Evolutionary conservation across 2,888 invertebrate species (phyloP).

Genomic region (Alsophila aescularia): DNA sequence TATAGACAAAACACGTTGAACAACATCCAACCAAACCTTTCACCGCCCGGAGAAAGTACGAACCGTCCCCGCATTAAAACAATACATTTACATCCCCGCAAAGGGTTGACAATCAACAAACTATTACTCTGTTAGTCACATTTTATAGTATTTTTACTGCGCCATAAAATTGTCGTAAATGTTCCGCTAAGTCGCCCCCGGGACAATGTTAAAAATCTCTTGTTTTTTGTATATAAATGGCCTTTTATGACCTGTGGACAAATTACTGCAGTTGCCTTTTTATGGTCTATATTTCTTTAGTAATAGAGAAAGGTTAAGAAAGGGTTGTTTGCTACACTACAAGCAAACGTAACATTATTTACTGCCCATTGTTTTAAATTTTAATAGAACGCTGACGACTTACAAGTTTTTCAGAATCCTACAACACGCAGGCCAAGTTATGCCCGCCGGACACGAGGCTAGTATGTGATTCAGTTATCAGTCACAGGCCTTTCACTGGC

Average conservation of each 20-base stretch:
- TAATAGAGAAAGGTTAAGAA: background rate
- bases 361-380: too few species aligned
- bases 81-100: conserved; percentile 19
- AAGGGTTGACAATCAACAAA: conserved; percentile 34
- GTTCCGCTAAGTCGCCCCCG: conserved; percentile 27
- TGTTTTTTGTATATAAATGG: conserved; percentile 19
- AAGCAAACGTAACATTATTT: too few species aligned
- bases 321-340: conserved; percentile 6
- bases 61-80: conserved; percentile 9
- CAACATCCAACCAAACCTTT: background rate
- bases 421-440: too few species aligned
- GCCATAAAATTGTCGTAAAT: conserved; percentile 26
- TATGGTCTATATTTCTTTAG: conserved; percentile 6
- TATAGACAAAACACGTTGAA: background rate
- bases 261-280: conserved; percentile 11
- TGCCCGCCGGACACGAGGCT: too few species aligned
- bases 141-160: conserved; percentile 30
- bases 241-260: conserved; percentile 11
- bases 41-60: conserved; percentile 12
- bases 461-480: too few species aligned
- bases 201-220: conserved; percentile 36
- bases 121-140: conserved; percentile 27
- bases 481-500: too few species aligned
- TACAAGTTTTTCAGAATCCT: too few species aligned
- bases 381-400: too few species aligned